Evolutionary conservation across 2,888 invertebrate genomes (phyloP).

Genomic region (Drosophila paranaensis): DNA sequence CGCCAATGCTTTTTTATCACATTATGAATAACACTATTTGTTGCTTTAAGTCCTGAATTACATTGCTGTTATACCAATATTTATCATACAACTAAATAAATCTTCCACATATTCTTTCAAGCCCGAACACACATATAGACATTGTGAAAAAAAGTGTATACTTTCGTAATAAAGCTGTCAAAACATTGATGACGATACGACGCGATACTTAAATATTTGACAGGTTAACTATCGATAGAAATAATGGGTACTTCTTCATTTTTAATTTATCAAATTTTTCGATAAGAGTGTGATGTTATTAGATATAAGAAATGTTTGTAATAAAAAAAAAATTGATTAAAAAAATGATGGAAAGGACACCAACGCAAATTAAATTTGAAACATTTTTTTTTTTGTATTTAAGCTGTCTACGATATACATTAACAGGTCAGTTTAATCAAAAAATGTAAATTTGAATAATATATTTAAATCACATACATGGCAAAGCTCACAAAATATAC

Average conservation of each 20-base stretch:
- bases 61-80: slow-evolving; percentile 15
- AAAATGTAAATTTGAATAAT: no score
- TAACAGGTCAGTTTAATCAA: no score
- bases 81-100: not conserved
- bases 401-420: no score
- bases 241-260: not conserved
- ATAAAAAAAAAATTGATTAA: no score
- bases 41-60: slow-evolving; percentile 5
- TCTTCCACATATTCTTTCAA: slow-evolving; percentile 9
- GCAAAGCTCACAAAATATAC: no score
- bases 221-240: not conserved
- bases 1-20: slow-evolving; percentile 20
- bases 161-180: slow-evolving; percentile 31
- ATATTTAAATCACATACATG: no score
- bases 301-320: no score
- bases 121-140: slow-evolving; percentile 18
- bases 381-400: no score
- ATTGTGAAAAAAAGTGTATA: slow-evolving; percentile 48
- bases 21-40: slow-evolving; percentile 18
- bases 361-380: no score
- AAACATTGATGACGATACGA: slow-evolving; percentile 8
- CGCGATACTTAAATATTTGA: not conserved
- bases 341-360: no score
- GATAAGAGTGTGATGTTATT: not conserved
- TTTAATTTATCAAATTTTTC: not conserved